These are phyloP conservation scores for Nesospiza acunhae DNA, from an alignment of 2,113 vertebrate species.

Conservation along the genomic window DNA sequence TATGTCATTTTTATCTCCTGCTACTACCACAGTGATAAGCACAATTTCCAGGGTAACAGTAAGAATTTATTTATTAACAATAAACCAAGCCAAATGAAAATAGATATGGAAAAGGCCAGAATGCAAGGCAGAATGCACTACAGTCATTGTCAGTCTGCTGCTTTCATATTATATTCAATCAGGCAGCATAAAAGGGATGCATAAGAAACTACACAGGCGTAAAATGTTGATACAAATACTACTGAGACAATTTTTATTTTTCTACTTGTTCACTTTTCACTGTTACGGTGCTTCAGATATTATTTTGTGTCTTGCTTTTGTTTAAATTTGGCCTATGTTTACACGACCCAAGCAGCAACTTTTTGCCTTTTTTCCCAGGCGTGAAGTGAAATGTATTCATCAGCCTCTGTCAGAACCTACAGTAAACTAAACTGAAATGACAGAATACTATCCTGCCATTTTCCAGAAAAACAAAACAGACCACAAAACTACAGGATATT, in stretches of 20 bases:
- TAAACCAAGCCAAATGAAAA: constrained; percentile 5
- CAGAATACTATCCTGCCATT: background rate
- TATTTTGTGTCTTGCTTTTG: background rate
- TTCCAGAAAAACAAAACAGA: background rate
- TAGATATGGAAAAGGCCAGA: background rate
- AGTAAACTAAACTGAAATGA: background rate
- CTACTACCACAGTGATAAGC: background rate
- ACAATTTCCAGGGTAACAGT: background rate
- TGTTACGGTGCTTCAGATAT: background rate
- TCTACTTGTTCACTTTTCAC: background rate
- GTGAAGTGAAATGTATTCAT: background rate
- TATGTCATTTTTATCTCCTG: background rate
- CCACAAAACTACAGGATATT: background rate
- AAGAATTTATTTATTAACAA: background rate
- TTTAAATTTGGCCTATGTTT: background rate
- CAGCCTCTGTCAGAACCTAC: background rate
- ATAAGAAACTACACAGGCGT: background rate
- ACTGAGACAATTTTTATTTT: background rate
- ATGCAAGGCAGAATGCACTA: background rate
- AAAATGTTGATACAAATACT: background rate
- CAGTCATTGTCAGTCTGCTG: background rate
- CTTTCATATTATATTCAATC: background rate
- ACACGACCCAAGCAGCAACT: background rate
- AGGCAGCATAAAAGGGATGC: background rate
- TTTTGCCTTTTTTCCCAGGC: background rate